Percentiles rank a stretch among this genome's conserved stretches.
phyloP scores from a whole-genome alignment of 2,888 invertebrate genomes.

The Lasioglossum vierecki region DNA sequence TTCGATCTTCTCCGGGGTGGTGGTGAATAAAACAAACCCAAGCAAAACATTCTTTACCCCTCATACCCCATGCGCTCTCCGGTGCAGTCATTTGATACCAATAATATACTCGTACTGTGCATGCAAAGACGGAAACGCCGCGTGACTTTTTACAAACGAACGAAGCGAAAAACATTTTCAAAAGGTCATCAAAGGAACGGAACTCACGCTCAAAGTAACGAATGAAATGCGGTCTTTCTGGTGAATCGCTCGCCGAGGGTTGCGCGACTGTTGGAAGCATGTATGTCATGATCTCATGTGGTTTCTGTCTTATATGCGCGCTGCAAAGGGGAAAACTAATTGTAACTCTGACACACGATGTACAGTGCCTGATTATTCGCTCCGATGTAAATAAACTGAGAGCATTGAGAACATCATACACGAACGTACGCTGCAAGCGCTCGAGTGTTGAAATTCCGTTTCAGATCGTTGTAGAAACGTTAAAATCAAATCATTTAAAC shows the following conservation, averaged over 20 bases:
- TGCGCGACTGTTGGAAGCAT: slow-evolving; percentile 49
- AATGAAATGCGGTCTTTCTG: slow-evolving; percentile 19
- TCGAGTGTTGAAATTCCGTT: neutral
- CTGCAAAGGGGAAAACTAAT: slow-evolving; percentile 56
- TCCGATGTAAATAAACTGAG: slow-evolving; percentile 42
- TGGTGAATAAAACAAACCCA: slow-evolving; percentile 73
- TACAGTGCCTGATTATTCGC: slow-evolving; percentile 41
- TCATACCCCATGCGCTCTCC: slow-evolving; percentile 16
- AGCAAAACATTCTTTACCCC: slow-evolving; percentile 24
- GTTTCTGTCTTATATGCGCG: slow-evolving; percentile 19
- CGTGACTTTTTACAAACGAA: neutral
- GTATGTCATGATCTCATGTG: slow-evolving; percentile 28
- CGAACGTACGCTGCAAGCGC: slow-evolving; percentile 11
- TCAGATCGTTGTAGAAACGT: neutral
- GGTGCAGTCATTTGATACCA: slow-evolving; percentile 31
- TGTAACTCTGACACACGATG: slow-evolving; percentile 31
- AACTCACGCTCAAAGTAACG: neutral
- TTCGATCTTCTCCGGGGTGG: slow-evolving; percentile 74
- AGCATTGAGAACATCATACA: slow-evolving; percentile 4
- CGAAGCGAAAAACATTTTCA: neutral
- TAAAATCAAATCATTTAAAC: no score
- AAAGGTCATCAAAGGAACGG: neutral
- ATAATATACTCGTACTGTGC: slow-evolving; percentile 45
- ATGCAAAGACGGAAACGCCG: slow-evolving; percentile 44
- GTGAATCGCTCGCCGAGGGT: slow-evolving; percentile 43